Evolutionary conservation across 2,113 vertebrate species (phyloP).

Genomic region (Ictidomys tridecemlineatus): DNA sequence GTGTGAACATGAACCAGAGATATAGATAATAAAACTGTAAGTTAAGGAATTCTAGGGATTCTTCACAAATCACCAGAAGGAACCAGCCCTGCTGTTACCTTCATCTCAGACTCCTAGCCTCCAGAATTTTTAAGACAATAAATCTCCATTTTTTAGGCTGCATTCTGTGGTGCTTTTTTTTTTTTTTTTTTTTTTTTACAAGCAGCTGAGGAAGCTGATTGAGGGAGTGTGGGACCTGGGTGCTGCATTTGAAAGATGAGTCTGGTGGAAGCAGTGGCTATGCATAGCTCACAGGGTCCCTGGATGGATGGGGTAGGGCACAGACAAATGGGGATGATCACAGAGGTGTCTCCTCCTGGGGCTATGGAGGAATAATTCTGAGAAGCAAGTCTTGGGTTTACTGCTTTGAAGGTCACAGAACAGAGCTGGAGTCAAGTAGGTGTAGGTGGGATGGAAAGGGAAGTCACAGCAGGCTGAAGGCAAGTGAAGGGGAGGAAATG

Average conservation of each 20-base stretch:
- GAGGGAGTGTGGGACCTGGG: background rate
- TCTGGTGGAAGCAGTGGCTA: background rate
- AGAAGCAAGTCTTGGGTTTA: background rate
- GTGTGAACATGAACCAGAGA: background rate
- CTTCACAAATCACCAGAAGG: background rate
- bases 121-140: background rate
- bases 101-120: background rate
- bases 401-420: background rate
- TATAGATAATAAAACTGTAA: background rate
- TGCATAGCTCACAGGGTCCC: rapidly evolving
- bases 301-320: background rate
- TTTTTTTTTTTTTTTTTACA: too few relatives aligned
- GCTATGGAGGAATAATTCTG: background rate
- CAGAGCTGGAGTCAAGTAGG: background rate
- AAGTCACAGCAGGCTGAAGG: background rate
- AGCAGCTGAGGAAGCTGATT: background rate
- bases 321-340: background rate
- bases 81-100: background rate
- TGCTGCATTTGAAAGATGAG: background rate
- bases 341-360: background rate
- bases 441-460: background rate
- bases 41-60: background rate
- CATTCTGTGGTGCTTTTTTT: too few relatives aligned
- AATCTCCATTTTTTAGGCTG: background rate
- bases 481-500: background rate